These are phyloP conservation scores for Caenorhabditis afra DNA, from an alignment of 2,888 invertebrate species.

Conservation along the genomic window DNA sequence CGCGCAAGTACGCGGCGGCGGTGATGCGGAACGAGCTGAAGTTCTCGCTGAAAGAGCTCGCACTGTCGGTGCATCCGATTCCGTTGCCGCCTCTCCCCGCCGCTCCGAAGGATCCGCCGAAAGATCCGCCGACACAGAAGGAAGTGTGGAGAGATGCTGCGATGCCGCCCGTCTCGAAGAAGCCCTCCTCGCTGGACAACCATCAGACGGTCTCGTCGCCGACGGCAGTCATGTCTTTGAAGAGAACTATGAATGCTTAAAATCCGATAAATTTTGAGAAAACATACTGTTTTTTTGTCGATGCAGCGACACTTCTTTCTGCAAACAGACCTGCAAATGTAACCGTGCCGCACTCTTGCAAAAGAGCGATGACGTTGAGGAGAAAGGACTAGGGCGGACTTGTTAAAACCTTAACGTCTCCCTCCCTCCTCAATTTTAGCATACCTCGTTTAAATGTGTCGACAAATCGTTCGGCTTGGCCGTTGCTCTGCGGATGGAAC, in stretches of 20 bases:
- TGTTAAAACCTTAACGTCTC: too few relatives aligned
- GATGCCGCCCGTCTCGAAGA: not conserved
- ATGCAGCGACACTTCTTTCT: too few relatives aligned
- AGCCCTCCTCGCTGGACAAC: conserved; percentile 4
- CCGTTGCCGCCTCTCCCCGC: too few relatives aligned
- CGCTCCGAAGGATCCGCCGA: conserved; percentile 1
- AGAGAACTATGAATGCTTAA: conserved; percentile 32
- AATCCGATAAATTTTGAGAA: too few relatives aligned
- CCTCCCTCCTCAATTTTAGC: conserved; percentile 14
- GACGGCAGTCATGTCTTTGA: conserved; percentile 28
- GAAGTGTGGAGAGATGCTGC: too few relatives aligned
- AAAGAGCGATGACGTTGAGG: too few relatives aligned
- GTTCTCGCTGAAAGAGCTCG: conserved; percentile 29
- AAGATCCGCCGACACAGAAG: conserved; percentile 1
- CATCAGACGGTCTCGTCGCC: conserved; percentile 16
- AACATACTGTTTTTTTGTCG: too few relatives aligned
- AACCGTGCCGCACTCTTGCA: too few relatives aligned
- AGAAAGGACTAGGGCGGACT: too few relatives aligned
- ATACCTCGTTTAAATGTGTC: conserved; percentile 66
- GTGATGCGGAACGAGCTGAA: conserved; percentile 29
- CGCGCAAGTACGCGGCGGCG: conserved; percentile 30
- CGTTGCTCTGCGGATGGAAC: conserved; percentile 76
- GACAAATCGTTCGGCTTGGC: conserved; percentile 74
- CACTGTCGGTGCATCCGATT: not conserved
- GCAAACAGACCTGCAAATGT: too few relatives aligned